Base-by-base conservation (phyloP, 2,797 vertebrate species). In the Salarias fasciatus region DNA sequence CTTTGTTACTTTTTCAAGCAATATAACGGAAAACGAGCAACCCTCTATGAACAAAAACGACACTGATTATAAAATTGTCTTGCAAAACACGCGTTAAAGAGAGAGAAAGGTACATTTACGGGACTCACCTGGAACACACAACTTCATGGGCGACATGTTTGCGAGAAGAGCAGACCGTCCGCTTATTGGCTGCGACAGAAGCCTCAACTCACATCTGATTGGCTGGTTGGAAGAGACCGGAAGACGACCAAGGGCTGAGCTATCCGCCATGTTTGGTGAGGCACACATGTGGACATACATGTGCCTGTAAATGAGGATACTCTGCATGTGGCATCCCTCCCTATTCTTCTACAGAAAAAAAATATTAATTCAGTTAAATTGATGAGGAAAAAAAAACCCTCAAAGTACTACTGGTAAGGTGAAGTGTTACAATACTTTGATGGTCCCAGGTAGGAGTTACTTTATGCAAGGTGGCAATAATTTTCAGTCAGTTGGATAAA, bases 81-180 rank as follows among this genome's bases (percentile, higher is more conserved):
- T 3, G 24, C 3, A 5, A 0, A 2, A 1, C 0, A 10, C n/a
- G 5, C 9, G 6, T 0, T 2, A 11, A 10, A 0, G 0, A 3
- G 0, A 1, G 11, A 3, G 53, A 18, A 0, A 35, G 1, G 1
- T 1, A 67, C 15, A 42, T 47, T 40, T 33, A 14, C 2, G 31
- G 11, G 5, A 83, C 93, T 83, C 62, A 93, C 93, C 93, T 77
- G 93, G 93, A 90, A 94, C 91, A 91, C 92, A 93, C 88, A 94
- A 87, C 91, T 92, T 93, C 89, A 91, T 89, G 69, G 92, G 92
- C 86, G 93, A 94, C 93, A 94, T 94, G 85, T 91, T 94, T 88
- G 78, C 83, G 81, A 89, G 84, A 86, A 89, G 88, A 83, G 47
- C 15, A 54, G 42, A 1, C 0, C 0, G 5, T 0, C 0, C 8